phyloP scores from a whole-genome alignment of 2,113 vertebrate species.

The Burhinus oedicnemus region DNA sequence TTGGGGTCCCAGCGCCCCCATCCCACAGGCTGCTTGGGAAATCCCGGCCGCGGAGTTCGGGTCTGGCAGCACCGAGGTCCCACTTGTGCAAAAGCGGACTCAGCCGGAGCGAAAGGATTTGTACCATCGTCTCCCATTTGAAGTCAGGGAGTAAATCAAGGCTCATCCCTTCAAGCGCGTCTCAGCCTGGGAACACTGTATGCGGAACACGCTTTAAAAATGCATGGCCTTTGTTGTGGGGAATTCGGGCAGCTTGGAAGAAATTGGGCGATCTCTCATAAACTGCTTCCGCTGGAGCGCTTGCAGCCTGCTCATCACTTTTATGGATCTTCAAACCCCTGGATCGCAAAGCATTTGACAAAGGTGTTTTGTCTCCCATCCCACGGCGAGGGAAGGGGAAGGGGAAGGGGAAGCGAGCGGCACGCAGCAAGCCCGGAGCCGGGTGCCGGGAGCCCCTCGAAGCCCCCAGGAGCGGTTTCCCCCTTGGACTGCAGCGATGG shows the following conservation, averaged over 20 bases:
- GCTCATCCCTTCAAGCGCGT: not conserved
- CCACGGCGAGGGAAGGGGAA: not conserved
- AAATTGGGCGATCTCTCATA: not conserved
- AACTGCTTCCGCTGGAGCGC: accelerated
- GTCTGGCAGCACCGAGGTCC: not conserved
- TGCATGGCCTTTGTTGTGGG: not conserved
- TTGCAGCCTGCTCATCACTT: not conserved
- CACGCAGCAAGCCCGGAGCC: accelerated
- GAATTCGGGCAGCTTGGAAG: not conserved
- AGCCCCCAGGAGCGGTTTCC: not conserved
- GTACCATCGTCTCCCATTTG: not conserved
- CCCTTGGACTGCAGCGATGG: not conserved
- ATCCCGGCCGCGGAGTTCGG: accelerated
- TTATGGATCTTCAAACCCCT: not conserved
- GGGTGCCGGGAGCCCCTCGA: accelerated
- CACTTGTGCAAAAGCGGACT: accelerated
- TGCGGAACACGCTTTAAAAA: not conserved
- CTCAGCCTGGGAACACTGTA: not conserved
- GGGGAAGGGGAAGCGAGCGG: not conserved
- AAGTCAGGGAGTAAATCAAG: not conserved
- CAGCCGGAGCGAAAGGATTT: not conserved
- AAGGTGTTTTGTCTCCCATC: not conserved
- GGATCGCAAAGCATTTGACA: not conserved
- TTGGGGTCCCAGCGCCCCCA: not conserved
- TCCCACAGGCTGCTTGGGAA: not conserved